Percentiles rank a stretch among this genome's conserved stretches.
These are phyloP conservation scores for Tinea semifulvella DNA, from an alignment of 2,888 invertebrate genomes.

Conservation along the genomic window DNA sequence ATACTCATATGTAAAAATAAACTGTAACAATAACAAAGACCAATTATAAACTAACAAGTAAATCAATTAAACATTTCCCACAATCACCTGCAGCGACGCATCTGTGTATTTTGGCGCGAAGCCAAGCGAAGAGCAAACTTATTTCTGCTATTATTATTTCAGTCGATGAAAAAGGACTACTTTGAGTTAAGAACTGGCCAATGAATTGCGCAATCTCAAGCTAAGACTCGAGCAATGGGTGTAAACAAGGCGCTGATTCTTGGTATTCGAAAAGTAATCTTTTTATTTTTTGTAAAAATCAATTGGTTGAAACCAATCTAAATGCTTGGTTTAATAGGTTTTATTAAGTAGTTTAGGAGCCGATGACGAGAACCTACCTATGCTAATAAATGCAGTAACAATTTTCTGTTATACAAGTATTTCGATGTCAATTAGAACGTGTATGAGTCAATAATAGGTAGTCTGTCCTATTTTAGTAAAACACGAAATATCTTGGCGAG, in stretches of 20 bases:
- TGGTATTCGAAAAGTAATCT: not conserved
- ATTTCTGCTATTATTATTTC: conserved; percentile 17
- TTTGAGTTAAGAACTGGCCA: conserved; percentile 10
- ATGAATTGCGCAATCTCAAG: conserved; percentile 14
- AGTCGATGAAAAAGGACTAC: conserved; percentile 16
- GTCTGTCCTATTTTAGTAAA: conserved; percentile 5
- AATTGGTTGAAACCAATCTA: too few species aligned
- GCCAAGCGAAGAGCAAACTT: conserved; percentile 13
- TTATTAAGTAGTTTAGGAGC: too few species aligned
- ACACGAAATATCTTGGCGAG: conserved; percentile 1
- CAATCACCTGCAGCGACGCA: conserved; percentile 13
- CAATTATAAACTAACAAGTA: conserved; percentile 7
- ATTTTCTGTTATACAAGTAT: too few species aligned
- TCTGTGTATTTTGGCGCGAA: conserved; percentile 6
- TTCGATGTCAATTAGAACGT: too few species aligned
- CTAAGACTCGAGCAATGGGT: conserved; percentile 7
- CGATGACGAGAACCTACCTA: too few species aligned
- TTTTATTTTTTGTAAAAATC: too few species aligned
- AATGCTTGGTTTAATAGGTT: too few species aligned
- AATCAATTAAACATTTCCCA: conserved; percentile 9
- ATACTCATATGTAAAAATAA: too few species aligned
- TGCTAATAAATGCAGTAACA: too few species aligned
- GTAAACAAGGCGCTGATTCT: conserved; percentile 9
- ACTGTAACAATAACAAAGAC: not conserved
- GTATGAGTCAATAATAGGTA: too few species aligned